These are phyloP conservation scores for Nycteola revayana DNA, from an alignment of 2,888 invertebrate species.

Conservation along the genomic window DNA sequence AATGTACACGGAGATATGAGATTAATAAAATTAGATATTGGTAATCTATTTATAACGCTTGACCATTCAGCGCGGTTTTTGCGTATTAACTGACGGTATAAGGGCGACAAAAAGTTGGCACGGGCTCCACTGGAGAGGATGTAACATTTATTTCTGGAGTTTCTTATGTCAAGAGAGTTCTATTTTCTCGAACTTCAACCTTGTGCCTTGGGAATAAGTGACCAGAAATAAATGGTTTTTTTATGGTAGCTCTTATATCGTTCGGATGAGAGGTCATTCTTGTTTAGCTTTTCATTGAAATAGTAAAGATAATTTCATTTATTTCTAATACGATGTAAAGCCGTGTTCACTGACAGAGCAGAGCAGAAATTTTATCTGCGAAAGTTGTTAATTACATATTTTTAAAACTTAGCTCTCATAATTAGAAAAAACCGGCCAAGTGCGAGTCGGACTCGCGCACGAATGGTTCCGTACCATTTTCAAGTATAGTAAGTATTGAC, in stretches of 20 bases:
- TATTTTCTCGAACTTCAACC: conserved; percentile 31
- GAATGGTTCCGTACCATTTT: no score
- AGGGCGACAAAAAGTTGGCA: conserved; percentile 66
- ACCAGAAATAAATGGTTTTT: conserved; percentile 12
- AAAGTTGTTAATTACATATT: no score
- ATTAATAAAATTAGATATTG: conserved; percentile 1
- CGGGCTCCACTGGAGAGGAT: conserved; percentile 60
- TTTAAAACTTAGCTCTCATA: no score
- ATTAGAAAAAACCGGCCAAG: no score
- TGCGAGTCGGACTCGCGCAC: no score
- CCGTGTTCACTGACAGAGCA: no score
- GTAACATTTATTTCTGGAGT: conserved; percentile 79
- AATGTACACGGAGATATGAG: background rate
- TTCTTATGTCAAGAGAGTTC: conserved; percentile 34
- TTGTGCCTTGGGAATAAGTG: conserved; percentile 26
- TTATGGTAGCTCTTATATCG: conserved; percentile 12
- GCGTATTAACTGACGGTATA: conserved; percentile 56
- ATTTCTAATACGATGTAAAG: no score
- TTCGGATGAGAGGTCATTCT: conserved; percentile 20
- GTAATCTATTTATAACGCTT: conserved; percentile 19
- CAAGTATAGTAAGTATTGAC: no score
- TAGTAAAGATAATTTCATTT: no score
- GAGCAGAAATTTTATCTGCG: no score
- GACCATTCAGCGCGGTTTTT: conserved; percentile 56
- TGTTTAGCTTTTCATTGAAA: no score